Evolutionary conservation across 1,140 invertebrate genomes (phyloP).

Genomic region (Rhizoglyphus robini): DNA sequence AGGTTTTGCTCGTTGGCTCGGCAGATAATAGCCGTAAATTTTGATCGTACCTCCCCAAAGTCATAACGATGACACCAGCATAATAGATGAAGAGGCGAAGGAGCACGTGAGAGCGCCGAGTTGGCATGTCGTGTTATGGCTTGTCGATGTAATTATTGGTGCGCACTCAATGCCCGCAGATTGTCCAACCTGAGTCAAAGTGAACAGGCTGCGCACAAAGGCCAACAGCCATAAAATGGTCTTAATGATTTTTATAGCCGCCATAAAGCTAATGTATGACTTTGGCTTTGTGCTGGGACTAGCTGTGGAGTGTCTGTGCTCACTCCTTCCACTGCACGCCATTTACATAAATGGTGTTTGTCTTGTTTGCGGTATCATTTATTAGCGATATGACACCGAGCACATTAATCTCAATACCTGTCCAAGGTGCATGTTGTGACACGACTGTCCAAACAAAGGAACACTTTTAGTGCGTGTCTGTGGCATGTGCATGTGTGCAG

Average conservation of each 20-base stretch:
- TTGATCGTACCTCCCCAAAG: neutral
- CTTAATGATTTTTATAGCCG: constrained; percentile 12
- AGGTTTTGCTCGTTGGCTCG: neutral
- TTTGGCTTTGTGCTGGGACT: neutral
- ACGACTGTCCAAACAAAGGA: neutral
- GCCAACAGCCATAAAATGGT: constrained; percentile 1
- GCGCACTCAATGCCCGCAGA: neutral
- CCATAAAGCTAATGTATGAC: constrained; percentile 4
- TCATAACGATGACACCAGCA: constrained; percentile 7
- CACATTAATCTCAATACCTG: constrained; percentile 18
- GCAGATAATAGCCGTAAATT: neutral
- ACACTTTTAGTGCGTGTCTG: neutral
- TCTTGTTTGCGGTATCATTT: constrained; percentile 8
- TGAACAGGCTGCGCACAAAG: neutral
- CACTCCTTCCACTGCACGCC: neutral
- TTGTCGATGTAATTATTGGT: neutral
- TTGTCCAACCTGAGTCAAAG: neutral
- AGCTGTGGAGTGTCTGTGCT: neutral
- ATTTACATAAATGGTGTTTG: constrained; percentile 1
- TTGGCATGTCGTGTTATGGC: neutral
- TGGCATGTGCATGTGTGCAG: too few species aligned
- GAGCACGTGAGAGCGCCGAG: neutral
- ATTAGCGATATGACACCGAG: constrained; percentile 15
- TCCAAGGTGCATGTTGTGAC: constrained; percentile 1
- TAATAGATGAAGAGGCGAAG: neutral